Conservation (phyloP, 2,888 invertebrate genomes). For the Catocala fraxini region DNA sequence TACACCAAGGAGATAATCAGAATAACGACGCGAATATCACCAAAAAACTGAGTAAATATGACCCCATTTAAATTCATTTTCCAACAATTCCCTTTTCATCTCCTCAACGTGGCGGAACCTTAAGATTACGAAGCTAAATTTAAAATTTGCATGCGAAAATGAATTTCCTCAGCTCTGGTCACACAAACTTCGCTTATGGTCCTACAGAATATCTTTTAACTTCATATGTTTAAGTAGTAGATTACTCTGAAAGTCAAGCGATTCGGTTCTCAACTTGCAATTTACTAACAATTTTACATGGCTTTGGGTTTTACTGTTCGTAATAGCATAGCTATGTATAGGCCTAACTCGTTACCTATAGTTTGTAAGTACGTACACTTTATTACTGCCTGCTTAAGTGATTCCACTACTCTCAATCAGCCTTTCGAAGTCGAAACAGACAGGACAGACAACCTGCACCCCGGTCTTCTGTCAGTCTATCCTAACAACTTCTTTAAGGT, state of each 20-base stretch:
- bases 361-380: no score
- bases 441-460: no score
- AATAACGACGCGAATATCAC: neutral
- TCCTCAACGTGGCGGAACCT: neutral
- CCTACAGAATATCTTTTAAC: neutral
- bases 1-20: no score
- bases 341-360: no score
- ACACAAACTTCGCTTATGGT: neutral
- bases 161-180: neutral
- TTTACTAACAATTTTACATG: conserved; percentile 24
- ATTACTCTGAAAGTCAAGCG: conserved; percentile 31
- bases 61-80: neutral
- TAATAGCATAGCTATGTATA: conserved; percentile 4
- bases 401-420: no score
- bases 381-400: no score
- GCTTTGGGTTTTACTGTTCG: conserved; percentile 8
- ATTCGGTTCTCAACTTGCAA: conserved; percentile 38
- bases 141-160: conserved; percentile 12
- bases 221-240: neutral
- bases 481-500: no score
- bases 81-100: conserved; percentile 5
- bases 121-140: conserved; percentile 3
- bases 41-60: neutral
- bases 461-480: no score
- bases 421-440: no score